phyloP scores from a whole-genome alignment of 2,888 invertebrate genomes.

The Mythimna vitellina region DNA sequence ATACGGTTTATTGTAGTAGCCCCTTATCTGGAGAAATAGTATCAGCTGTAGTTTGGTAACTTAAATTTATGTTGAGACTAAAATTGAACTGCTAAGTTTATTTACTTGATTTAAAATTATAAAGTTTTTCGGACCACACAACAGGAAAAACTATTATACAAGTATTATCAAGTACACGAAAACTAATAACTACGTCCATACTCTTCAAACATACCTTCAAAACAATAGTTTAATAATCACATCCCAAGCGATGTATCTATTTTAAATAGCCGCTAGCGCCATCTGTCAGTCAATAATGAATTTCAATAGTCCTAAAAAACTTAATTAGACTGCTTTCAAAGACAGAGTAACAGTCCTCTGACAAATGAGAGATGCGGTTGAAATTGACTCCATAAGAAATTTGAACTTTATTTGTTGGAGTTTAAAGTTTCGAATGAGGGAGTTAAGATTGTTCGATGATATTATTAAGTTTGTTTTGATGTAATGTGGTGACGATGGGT shows the following conservation, averaged over 20 bases:
- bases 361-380: constrained; percentile 60
- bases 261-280: constrained; percentile 88
- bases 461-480: constrained; percentile 74
- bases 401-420: constrained; percentile 56
- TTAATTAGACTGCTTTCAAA: constrained; percentile 89
- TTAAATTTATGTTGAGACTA: not conserved
- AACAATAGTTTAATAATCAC: constrained; percentile 72
- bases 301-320: constrained; percentile 88
- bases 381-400: constrained; percentile 36
- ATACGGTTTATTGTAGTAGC: constrained; percentile 9
- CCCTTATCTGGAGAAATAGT: not conserved
- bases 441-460: constrained; percentile 46
- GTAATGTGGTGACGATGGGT: constrained; percentile 87
- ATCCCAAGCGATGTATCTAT: constrained; percentile 82
- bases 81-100: not conserved
- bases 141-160: constrained; percentile 61
- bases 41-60: not conserved
- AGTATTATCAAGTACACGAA: constrained; percentile 32
- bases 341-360: constrained; percentile 78
- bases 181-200: constrained; percentile 53
- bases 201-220: constrained; percentile 56
- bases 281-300: constrained; percentile 88
- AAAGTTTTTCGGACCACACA: constrained; percentile 66
- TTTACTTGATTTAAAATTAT: not conserved
- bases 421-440: constrained; percentile 70